phyloP scores from a whole-genome alignment of 2,888 invertebrate species.

The Erebia aethiops region DNA sequence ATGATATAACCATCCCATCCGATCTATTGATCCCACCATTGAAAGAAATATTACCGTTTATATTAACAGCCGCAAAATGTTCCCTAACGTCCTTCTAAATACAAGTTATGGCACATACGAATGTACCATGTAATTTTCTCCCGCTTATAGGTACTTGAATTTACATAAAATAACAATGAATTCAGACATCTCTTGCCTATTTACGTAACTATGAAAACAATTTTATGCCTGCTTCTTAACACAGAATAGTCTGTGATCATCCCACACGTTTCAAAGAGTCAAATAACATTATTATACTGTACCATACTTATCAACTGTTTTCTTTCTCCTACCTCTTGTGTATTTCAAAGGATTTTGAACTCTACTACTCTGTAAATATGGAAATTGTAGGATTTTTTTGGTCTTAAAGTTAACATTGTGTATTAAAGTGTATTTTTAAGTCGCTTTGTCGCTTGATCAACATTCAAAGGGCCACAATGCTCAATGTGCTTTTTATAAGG shows the following conservation, averaged over 20 bases:
- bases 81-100: constrained; percentile 16
- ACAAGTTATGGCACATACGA: constrained; percentile 23
- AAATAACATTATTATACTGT: constrained; percentile 77
- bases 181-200: constrained; percentile 40
- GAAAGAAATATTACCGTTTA: constrained; percentile 10
- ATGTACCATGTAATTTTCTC: constrained; percentile 34
- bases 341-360: constrained; percentile 42
- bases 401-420: constrained; percentile 45
- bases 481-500: constrained; percentile 60
- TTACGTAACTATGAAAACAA: constrained; percentile 48
- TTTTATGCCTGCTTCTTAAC: constrained; percentile 68
- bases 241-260: constrained; percentile 74
- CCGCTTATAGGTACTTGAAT: constrained; percentile 33
- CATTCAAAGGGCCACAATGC: constrained; percentile 67
- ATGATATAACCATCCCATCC: not conserved
- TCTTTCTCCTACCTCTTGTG: constrained; percentile 22
- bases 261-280: constrained; percentile 69
- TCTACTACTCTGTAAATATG: constrained; percentile 38
- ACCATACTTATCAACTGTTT: constrained; percentile 49
- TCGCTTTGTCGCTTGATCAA: constrained; percentile 74
- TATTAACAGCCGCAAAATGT: constrained; percentile 17
- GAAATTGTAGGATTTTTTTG: constrained; percentile 1
- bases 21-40: not conserved
- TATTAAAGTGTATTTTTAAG: constrained; percentile 70
- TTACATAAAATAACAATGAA: constrained; percentile 41